A percentile compares a stretch with the other conserved stretches of the same genome.
Evolutionary conservation across 2,797 vertebrate species (phyloP).

Genomic region (Hemitrygon akajei): DNA sequence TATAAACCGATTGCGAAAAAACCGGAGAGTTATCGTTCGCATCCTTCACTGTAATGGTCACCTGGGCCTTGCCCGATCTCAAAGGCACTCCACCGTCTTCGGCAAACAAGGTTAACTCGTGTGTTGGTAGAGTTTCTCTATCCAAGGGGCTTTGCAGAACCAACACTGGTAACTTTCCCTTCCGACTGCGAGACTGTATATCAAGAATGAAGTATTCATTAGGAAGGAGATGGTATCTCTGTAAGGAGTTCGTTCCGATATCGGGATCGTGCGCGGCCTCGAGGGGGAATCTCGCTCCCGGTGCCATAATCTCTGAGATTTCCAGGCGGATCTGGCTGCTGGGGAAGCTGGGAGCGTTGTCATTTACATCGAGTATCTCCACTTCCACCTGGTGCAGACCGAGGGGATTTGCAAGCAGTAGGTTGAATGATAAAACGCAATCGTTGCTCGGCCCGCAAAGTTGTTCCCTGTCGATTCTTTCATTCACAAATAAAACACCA

Average conservation of each 20-base stretch:
- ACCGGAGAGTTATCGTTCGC: constrained; percentile 38
- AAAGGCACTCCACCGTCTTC: background rate
- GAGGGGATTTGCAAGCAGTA: too few relatives aligned
- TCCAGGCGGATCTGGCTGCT: background rate
- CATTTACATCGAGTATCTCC: too few relatives aligned
- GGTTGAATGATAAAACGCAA: too few relatives aligned
- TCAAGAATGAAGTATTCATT: background rate
- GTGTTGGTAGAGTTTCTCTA: background rate
- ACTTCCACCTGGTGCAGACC: too few relatives aligned
- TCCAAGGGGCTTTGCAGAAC: background rate
- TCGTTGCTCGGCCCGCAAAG: too few relatives aligned
- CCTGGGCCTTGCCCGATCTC: background rate
- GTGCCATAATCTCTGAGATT: background rate
- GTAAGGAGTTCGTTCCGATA: background rate
- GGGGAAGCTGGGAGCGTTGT: background rate
- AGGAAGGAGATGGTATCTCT: background rate
- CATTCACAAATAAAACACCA: too few relatives aligned
- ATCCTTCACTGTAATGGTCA: background rate
- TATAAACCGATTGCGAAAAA: background rate
- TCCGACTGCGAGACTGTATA: background rate
- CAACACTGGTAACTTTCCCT: background rate
- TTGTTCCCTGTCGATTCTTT: too few relatives aligned
- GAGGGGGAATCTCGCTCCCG: background rate
- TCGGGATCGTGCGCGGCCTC: background rate
- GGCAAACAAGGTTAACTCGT: background rate